phyloP scores from a whole-genome alignment of 2,888 invertebrate genomes.

The Argynnis bischoffii region DNA sequence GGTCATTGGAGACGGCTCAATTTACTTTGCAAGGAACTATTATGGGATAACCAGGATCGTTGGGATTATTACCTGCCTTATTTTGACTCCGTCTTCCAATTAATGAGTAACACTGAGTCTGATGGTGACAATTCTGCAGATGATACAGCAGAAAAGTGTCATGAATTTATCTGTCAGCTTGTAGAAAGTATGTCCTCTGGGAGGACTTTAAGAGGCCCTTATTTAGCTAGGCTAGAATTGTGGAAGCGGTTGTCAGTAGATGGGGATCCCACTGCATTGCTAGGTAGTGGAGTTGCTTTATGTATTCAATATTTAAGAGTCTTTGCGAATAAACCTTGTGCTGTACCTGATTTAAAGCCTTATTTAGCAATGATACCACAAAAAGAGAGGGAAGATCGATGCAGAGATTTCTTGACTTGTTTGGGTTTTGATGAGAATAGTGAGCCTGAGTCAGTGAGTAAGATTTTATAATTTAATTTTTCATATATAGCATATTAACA shows the following conservation, averaged over 20 bases:
- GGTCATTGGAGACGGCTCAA: conserved; percentile 89
- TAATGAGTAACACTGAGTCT: conserved; percentile 69
- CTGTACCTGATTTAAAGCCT: conserved; percentile 90
- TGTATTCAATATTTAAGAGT: conserved; percentile 89
- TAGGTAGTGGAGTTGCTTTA: conserved; percentile 86
- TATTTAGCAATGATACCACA: conserved; percentile 87
- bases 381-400: conserved; percentile 82
- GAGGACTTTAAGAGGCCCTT: conserved; percentile 88
- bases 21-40: conserved; percentile 86
- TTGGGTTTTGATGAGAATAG: conserved; percentile 85
- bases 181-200: conserved; percentile 76
- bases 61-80: conserved; percentile 90
- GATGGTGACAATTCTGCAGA: conserved; percentile 57
- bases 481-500: not conserved
- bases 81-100: conserved; percentile 86
- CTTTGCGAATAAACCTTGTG: conserved; percentile 94
- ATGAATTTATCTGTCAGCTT: conserved; percentile 74
- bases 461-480: conserved; percentile 6
- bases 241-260: conserved; percentile 83
- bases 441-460: conserved; percentile 84
- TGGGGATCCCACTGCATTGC: conserved; percentile 76
- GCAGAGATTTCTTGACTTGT: conserved; percentile 83
- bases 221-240: conserved; percentile 91
- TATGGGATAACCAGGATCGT: conserved; percentile 87
- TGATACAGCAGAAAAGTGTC: conserved; percentile 72